phyloP scores from a whole-genome alignment of 1,140 invertebrate species.

The Orchestia grillus region DNA sequence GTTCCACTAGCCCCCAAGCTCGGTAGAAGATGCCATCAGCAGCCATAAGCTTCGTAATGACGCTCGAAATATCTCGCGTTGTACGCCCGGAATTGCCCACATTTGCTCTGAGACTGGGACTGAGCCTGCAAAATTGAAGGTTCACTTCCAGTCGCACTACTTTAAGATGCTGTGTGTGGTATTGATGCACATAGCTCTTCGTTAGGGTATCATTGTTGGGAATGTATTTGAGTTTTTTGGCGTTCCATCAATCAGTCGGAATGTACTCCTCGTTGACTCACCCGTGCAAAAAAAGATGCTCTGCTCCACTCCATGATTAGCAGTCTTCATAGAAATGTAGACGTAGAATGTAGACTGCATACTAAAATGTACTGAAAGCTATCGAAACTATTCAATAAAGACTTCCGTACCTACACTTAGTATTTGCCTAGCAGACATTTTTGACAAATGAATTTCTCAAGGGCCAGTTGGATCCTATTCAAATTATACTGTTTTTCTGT shows the following conservation, averaged over 20 bases:
- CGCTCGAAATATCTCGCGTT: not conserved
- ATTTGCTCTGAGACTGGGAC: not conserved
- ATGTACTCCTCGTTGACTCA: not conserved
- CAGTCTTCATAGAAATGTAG: no score
- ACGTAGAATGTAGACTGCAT: no score
- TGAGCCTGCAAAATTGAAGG: not conserved
- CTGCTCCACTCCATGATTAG: no score
- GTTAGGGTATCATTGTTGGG: not conserved
- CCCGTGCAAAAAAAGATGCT: no score
- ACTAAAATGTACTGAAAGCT: not conserved
- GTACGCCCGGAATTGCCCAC: not conserved
- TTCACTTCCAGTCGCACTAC: not conserved
- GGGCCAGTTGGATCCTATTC: not conserved
- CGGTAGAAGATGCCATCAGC: not conserved
- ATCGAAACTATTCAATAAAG: not conserved
- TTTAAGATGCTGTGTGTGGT: not conserved
- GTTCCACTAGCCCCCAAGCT: not conserved
- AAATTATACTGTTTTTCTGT: not conserved
- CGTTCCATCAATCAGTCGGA: not conserved
- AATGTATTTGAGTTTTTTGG: not conserved
- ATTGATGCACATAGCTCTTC: not conserved
- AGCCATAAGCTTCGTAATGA: not conserved
- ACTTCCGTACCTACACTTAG: not conserved
- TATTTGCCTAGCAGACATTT: not conserved
- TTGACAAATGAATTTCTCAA: not conserved